Conservation (phyloP, 1,140 invertebrate species). For the Schlechtendalia chinensis region DNA sequence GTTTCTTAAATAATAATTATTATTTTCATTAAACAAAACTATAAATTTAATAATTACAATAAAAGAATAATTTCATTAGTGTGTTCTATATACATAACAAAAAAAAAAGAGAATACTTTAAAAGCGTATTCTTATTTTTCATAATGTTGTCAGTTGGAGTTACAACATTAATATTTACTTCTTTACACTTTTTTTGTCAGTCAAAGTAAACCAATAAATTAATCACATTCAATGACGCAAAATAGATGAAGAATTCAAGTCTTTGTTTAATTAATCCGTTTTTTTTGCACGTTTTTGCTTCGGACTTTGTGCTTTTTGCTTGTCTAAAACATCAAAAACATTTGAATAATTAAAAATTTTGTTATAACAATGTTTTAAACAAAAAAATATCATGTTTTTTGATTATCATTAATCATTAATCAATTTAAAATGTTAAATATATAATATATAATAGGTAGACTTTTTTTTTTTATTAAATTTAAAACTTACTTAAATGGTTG, state of each 20-base stretch:
- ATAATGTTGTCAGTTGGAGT: neutral
- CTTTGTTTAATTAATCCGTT: conserved; percentile 38
- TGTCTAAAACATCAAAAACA: conserved; percentile 32
- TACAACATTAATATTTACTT: neutral
- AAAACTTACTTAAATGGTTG: conserved; percentile 73
- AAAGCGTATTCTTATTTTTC: neutral
- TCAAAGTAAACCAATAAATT: neutral
- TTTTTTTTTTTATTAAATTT: too few species aligned
- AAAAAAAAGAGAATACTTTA: conserved; percentile 28
- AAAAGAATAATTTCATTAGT: conserved; percentile 20
- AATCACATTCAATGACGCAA: neutral
- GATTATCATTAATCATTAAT: neutral
- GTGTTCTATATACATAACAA: conserved; percentile 34
- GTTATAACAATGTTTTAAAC: neutral
- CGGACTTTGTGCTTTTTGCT: conserved; percentile 41
- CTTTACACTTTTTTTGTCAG: neutral
- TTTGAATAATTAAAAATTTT: neutral
- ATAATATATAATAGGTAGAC: too few species aligned
- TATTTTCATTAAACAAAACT: conserved; percentile 28
- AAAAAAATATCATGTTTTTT: too few species aligned
- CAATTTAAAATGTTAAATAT: too few species aligned
- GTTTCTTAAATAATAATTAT: conserved; percentile 9
- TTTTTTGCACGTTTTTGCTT: conserved; percentile 41
- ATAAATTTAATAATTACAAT: conserved; percentile 46
- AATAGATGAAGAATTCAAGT: neutral